These are phyloP conservation scores for Chouioia cunea DNA, from an alignment of 2,888 invertebrate species.

Conservation along the genomic window DNA sequence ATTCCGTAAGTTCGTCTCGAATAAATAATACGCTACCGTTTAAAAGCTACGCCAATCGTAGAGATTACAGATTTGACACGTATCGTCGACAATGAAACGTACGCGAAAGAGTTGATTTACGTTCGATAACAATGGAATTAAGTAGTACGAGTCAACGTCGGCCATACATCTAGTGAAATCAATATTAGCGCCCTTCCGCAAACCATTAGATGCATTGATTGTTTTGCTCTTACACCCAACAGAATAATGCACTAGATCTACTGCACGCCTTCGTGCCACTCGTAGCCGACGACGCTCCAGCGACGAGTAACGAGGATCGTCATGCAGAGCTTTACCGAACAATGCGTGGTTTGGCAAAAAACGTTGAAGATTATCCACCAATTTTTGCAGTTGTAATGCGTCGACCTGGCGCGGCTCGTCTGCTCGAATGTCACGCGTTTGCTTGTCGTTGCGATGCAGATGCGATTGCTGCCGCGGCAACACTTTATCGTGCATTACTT, in stretches of 20 bases:
- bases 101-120: no score
- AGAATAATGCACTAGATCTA: constrained; percentile 61
- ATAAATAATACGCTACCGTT: no score
- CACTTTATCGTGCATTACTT: constrained; percentile 89
- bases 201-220: no score
- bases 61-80: no score
- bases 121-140: no score
- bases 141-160: no score
- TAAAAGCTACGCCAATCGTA: no score
- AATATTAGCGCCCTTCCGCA: no score
- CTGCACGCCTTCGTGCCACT: constrained; percentile 87
- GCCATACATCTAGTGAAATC: no score
- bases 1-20: constrained; percentile 16
- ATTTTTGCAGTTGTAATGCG: constrained; percentile 93
- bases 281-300: constrained; percentile 71
- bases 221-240: neutral
- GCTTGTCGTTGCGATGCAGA: constrained; percentile 91
- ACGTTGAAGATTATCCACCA: constrained; percentile 78
- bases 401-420: constrained; percentile 79
- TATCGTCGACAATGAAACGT: no score
- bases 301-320: constrained; percentile 69
- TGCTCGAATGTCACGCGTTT: constrained; percentile 91
- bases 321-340: constrained; percentile 68
- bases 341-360: constrained; percentile 62
- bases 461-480: constrained; percentile 91